Conservation (phyloP, 23 tunicate species). For the Diplosoma virens region DNA sequence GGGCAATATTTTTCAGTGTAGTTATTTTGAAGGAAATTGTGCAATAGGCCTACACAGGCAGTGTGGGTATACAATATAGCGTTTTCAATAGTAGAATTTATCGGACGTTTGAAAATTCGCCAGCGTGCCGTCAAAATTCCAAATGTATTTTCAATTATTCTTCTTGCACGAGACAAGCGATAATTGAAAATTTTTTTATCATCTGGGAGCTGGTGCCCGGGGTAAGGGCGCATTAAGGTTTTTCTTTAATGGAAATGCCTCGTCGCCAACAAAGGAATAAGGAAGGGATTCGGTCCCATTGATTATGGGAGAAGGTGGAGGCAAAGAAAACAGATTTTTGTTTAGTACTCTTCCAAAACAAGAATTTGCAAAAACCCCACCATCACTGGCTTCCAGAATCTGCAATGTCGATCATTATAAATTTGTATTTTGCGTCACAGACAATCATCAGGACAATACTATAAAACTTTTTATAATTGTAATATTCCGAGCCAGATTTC, state of each 20-base stretch:
- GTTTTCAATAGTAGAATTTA: background rate
- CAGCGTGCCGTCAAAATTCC: conserved; percentile 1
- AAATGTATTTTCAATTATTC: conserved; percentile 13
- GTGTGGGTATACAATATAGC: background rate
- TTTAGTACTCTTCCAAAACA: background rate
- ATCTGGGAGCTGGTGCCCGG: conserved; percentile 5
- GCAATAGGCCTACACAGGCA: background rate
- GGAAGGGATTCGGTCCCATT: background rate
- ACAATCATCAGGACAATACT: conserved; percentile 33
- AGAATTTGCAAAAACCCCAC: conserved; percentile 9
- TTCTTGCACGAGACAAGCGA: conserved; percentile 14
- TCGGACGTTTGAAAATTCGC: background rate
- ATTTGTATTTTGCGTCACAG: conserved; percentile 22
- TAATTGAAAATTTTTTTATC: conserved; percentile 21
- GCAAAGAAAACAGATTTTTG: background rate
- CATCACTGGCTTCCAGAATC: conserved; percentile 22
- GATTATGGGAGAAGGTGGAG: conserved; percentile 1
- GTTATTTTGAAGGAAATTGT: background rate
- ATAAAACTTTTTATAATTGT: conserved; percentile 9
- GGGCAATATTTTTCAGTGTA: background rate
- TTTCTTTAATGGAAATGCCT: background rate
- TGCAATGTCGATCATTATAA: background rate
- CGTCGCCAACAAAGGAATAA: background rate
- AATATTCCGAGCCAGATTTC: conserved; percentile 22
- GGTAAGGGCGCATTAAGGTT: conserved; percentile 34